Conservation (phyloP, 2,888 invertebrate genomes). For the Lomographa bimaculata region DNA sequence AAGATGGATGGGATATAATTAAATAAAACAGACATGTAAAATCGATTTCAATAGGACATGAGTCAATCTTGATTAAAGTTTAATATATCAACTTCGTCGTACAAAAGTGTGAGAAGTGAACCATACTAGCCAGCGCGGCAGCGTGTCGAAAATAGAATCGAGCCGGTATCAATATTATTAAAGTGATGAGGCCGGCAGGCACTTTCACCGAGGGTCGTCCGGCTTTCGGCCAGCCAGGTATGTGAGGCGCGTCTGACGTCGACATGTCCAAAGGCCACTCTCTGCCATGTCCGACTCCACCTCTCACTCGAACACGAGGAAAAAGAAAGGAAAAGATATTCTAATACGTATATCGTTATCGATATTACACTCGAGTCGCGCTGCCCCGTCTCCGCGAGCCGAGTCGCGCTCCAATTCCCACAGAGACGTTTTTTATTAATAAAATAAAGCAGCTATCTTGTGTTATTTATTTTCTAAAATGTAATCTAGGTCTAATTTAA, state of each 20-base stretch:
- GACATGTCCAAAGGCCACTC: constrained; percentile 40
- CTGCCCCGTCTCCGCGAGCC: constrained; percentile 42
- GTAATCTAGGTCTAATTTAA: constrained; percentile 31
- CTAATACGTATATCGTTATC: constrained; percentile 38
- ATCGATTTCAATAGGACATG: too few species aligned
- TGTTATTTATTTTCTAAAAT: constrained; percentile 30
- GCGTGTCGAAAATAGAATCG: constrained; percentile 29
- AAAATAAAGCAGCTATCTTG: constrained; percentile 63
- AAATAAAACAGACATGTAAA: too few species aligned
- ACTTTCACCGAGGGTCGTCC: constrained; percentile 76
- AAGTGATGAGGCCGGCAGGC: constrained; percentile 55
- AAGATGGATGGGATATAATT: too few species aligned
- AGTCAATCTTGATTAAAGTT: too few species aligned
- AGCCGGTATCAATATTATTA: constrained; percentile 38
- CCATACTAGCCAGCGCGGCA: too few species aligned
- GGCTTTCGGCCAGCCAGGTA: constrained; percentile 63
- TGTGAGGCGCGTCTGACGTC: constrained; percentile 49
- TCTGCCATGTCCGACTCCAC: constrained; percentile 20
- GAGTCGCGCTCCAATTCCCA: constrained; percentile 71
- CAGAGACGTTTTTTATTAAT: constrained; percentile 54
- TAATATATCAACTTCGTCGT: too few species aligned
- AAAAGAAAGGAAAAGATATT: constrained; percentile 58
- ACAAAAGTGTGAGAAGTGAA: too few species aligned
- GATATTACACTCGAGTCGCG: constrained; percentile 36
- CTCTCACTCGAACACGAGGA: constrained; percentile 56